These are phyloP conservation scores for Eumeta japonica DNA, from an alignment of 1,140 invertebrate species.

Conservation along the genomic window DNA sequence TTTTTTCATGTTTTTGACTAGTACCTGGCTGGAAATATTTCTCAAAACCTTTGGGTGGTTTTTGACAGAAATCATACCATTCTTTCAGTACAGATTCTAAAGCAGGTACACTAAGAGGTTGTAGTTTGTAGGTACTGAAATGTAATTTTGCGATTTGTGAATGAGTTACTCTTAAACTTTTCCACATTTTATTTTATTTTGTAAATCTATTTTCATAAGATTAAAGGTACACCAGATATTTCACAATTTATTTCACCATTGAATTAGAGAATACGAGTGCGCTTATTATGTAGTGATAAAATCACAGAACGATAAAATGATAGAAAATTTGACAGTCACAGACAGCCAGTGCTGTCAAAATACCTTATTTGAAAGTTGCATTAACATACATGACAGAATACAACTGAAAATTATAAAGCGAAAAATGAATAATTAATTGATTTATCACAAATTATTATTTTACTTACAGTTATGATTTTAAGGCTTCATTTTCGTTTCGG, in stretches of 20 bases:
- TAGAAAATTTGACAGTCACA: not conserved
- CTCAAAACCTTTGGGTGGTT: constrained; percentile 88
- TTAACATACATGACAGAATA: too few species aligned
- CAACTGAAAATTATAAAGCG: too few species aligned
- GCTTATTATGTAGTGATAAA: too few species aligned
- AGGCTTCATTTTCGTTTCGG: too few species aligned
- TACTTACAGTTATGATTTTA: too few species aligned
- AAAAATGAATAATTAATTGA: too few species aligned
- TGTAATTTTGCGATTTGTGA: constrained; percentile 44
- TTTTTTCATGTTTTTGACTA: constrained; percentile 53
- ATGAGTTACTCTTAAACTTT: constrained; percentile 46
- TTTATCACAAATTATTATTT: too few species aligned
- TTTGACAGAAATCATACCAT: constrained; percentile 63
- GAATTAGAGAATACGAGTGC: too few species aligned
- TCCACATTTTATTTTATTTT: constrained; percentile 42
- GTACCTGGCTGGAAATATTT: constrained; percentile 77
- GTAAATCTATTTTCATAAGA: not conserved
- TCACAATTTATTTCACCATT: constrained; percentile 30
- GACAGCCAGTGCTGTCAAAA: too few species aligned
- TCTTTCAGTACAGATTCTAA: constrained; percentile 47
- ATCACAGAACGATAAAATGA: not conserved
- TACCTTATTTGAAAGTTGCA: too few species aligned
- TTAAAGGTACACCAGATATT: constrained; percentile 18
- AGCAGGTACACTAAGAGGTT: constrained; percentile 40
- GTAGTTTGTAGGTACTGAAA: constrained; percentile 42